Conservation (phyloP, 64 coral and sea anemone species). For the Stichodactyla mertensii region DNA sequence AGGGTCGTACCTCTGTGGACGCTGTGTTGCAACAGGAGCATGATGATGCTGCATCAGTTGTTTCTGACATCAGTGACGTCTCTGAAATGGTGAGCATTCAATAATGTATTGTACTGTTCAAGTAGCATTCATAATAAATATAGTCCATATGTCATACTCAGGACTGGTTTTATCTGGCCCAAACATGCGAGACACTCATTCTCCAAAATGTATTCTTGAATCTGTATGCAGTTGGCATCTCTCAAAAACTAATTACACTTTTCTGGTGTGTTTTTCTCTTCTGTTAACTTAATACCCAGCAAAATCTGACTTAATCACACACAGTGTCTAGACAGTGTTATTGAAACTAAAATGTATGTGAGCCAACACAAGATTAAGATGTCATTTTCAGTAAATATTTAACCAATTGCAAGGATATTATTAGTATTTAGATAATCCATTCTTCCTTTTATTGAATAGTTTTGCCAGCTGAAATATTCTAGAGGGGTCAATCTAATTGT, state of each 20-base stretch:
- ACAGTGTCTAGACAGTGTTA: not conserved
- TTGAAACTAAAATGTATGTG: not conserved
- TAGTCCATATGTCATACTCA: not conserved
- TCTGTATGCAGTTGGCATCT: not conserved
- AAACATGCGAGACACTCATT: no score
- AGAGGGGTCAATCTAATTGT: no score
- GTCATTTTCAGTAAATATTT: constrained; percentile 8
- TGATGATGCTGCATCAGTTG: constrained; percentile 69
- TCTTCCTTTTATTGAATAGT: not conserved
- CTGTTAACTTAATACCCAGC: not conserved
- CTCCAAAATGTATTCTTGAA: no score
- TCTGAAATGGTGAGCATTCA: constrained; percentile 46
- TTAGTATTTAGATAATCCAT: not conserved
- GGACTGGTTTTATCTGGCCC: not conserved
- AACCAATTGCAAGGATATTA: not conserved
- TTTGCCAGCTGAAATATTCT: not conserved
- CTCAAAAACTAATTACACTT: not conserved
- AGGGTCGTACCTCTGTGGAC: constrained; percentile 18
- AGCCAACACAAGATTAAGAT: not conserved
- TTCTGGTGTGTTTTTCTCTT: not conserved
- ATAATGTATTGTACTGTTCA: not conserved
- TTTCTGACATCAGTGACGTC: constrained; percentile 79
- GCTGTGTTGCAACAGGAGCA: constrained; percentile 26
- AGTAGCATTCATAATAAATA: not conserved
- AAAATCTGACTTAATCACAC: not conserved